phyloP scores from a whole-genome alignment of 2,797 vertebrate genomes.

The Dipus sagitta region DNA sequence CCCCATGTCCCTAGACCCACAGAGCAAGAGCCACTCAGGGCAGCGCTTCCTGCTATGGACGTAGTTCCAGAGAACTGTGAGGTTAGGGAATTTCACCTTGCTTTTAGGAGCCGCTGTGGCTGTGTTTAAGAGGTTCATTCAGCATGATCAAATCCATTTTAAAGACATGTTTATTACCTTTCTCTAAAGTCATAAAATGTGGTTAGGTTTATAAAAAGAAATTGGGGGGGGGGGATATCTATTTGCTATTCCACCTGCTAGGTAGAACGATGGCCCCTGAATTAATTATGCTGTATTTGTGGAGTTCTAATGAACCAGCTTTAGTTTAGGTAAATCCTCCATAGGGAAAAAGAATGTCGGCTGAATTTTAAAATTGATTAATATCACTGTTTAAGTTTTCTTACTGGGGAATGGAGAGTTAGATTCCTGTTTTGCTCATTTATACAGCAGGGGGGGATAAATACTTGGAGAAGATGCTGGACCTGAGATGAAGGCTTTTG shows the following conservation, averaged over 20 bases:
- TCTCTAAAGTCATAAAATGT: slow-evolving; percentile 10
- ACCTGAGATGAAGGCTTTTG: background rate
- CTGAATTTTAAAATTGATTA: slow-evolving; percentile 69
- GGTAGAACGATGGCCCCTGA: slow-evolving; percentile 71
- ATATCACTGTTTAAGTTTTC: slow-evolving; percentile 58
- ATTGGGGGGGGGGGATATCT: background rate
- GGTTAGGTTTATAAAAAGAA: slow-evolving; percentile 80
- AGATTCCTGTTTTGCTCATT: background rate
- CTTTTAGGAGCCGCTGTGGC: background rate
- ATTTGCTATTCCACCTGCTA: background rate
- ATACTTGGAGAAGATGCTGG: background rate
- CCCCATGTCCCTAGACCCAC: background rate
- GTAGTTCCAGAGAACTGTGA: background rate
- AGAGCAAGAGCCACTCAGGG: background rate
- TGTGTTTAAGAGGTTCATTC: slow-evolving; percentile 82
- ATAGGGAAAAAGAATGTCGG: slow-evolving; percentile 57
- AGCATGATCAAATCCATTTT: slow-evolving; percentile 79
- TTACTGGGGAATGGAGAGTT: slow-evolving; percentile 9
- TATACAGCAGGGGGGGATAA: background rate
- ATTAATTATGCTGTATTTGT: slow-evolving; percentile 83
- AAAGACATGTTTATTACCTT: slow-evolving; percentile 80
- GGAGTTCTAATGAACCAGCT: slow-evolving; percentile 52
- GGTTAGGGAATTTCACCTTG: background rate
- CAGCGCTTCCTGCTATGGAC: background rate
- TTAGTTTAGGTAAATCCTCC: slow-evolving; percentile 71